Base-by-base conservation (phyloP, 2,888 invertebrate species). In the Diarsia dahlii region DNA sequence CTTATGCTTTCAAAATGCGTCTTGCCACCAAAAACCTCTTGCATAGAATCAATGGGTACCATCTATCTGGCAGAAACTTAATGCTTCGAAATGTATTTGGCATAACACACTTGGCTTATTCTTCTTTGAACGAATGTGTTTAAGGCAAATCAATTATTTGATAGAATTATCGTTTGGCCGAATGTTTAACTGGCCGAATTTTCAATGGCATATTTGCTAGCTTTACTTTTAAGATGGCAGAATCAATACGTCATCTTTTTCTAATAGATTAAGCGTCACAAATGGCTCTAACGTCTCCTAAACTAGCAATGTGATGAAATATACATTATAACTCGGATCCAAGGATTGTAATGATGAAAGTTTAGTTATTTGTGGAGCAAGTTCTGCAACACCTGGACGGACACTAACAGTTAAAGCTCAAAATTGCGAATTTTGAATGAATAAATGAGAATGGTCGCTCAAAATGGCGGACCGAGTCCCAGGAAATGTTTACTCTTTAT, bases 331-430 rank as follows among this genome's bases (percentile, higher is more conserved):
- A 85, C 82, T 85, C 50, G 50, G 70, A 85, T 74, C 69, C 74
- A 76, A 74, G 72, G 62, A 68, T 63, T 81, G 68, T 84, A 81
- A 83, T 71, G 54, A 81, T 77, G 71, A 77, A 83, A 83, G 73
- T 83, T 83, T 56, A 62, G 82, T 84, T 81, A 82, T 84, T 82
- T 78, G 82, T 84, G 62, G 76, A 71, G 28, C 70, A 82, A 85
- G 78, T 85, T 82, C 54, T 73, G 75, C 63, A 75, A 65, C 84
- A 84, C 82, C 84, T 84, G 84, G 86, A 58, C 67, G 79, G 72
- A 76, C 81, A 77, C 81, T 84, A 84, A 83, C 75, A 75, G 74
- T 78, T 65, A 54, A 28, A 34, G 64, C 72, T 74, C 45, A 48
- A 82, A 84, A 82, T 85, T 78, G 73, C 70, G 65, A 75, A 82